Evolutionary conservation across 2,888 invertebrate species (phyloP).

Genomic region (Halocaridina rubra): DNA sequence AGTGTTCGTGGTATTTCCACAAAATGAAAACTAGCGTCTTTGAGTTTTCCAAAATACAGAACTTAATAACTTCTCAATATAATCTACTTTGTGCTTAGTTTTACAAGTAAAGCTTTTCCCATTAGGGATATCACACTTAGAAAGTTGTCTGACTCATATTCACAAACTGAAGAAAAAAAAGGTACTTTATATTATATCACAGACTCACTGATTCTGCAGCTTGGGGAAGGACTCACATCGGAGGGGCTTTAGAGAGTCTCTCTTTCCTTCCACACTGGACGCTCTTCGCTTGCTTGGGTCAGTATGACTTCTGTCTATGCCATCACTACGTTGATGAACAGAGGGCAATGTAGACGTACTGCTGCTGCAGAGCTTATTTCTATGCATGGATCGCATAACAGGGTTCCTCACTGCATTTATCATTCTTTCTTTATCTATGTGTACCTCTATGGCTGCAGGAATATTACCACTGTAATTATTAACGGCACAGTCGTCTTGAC

Average conservation of each 20-base stretch:
- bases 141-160: not conserved
- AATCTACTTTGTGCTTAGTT: slow-evolving; percentile 26
- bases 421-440: not conserved
- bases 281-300: slow-evolving; percentile 35
- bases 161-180: not conserved
- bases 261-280: slow-evolving; percentile 44
- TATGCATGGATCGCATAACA: slow-evolving; percentile 16
- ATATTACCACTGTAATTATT: not conserved
- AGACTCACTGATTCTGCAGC: slow-evolving; percentile 40
- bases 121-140: slow-evolving; percentile 31
- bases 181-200: slow-evolving; percentile 14
- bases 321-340: slow-evolving; percentile 36
- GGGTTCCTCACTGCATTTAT: slow-evolving; percentile 14
- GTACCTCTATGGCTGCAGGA: not conserved
- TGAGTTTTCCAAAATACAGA: not conserved
- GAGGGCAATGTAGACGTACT: slow-evolving; percentile 25
- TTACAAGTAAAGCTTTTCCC: slow-evolving; percentile 30
- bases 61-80: slow-evolving; percentile 1
- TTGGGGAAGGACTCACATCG: slow-evolving; percentile 52
- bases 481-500: slow-evolving; percentile 23
- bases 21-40: not conserved
- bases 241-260: slow-evolving; percentile 21
- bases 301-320: not conserved
- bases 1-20: not conserved
- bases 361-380: slow-evolving; percentile 6